Conservation (phyloP, 1,140 invertebrate genomes). For the Zaprionus ghesquierei region DNA sequence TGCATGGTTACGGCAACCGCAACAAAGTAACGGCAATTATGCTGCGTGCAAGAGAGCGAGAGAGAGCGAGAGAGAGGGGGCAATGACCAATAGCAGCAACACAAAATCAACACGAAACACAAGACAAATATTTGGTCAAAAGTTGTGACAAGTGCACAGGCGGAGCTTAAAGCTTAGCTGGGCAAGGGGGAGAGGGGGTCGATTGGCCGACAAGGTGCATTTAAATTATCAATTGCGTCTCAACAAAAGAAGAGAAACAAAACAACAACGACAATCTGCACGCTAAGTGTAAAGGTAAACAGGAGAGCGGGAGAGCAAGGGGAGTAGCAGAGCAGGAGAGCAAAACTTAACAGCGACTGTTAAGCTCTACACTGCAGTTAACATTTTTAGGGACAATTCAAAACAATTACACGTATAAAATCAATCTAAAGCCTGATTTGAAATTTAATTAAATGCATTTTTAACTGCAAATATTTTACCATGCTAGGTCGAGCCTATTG, state of each 20-base stretch:
- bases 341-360: not conserved
- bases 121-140: conserved; percentile 4
- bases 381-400: not conserved
- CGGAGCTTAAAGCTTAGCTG: conserved; percentile 11
- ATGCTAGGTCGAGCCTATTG: not conserved
- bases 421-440: not conserved
- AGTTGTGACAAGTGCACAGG: not conserved
- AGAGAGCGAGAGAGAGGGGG: not conserved
- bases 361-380: not conserved
- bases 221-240: conserved; percentile 22
- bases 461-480: not conserved
- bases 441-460: not conserved
- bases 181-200: not conserved
- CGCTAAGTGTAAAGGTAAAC: conserved; percentile 45
- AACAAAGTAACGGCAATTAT: conserved; percentile 19
- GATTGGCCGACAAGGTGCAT: not conserved
- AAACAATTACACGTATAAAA: not conserved
- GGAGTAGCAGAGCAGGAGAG: not conserved
- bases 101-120: conserved; percentile 1
- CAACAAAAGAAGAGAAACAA: conserved; percentile 12
- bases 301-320: not conserved
- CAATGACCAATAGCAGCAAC: conserved; percentile 34
- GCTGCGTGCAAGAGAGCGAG: not conserved
- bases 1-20: not conserved
- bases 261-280: conserved; percentile 14